These are phyloP conservation scores for Drosophila leonis DNA, from an alignment of 2,888 invertebrate species.

Conservation along the genomic window DNA sequence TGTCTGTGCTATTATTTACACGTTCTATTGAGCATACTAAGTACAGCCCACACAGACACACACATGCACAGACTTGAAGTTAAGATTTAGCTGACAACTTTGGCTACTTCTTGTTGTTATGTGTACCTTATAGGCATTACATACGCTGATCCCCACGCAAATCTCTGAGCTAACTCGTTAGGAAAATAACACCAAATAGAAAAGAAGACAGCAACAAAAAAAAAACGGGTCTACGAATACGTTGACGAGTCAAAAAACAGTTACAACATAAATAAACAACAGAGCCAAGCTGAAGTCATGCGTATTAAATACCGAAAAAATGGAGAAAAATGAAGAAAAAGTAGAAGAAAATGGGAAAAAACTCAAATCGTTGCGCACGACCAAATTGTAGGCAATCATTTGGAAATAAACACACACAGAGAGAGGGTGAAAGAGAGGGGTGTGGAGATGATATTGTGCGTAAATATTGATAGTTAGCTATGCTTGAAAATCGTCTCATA, in stretches of 20 bases:
- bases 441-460: slow-evolving; percentile 13
- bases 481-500: slow-evolving; percentile 36
- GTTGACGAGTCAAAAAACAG: slow-evolving; percentile 55
- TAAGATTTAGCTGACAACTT: slow-evolving; percentile 40
- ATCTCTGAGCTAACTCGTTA: slow-evolving; percentile 43
- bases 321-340: slow-evolving; percentile 25
- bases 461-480: slow-evolving; percentile 61
- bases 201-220: slow-evolving; percentile 8
- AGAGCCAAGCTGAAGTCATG: slow-evolving; percentile 64
- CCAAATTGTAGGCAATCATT: slow-evolving; percentile 76
- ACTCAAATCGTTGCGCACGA: slow-evolving; percentile 75
- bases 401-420: slow-evolving; percentile 58
- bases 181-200: slow-evolving; percentile 36
- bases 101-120: slow-evolving; percentile 8
- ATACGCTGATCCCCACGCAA: slow-evolving; percentile 43
- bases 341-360: slow-evolving; percentile 33
- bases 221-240: slow-evolving; percentile 50
- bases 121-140: slow-evolving; percentile 25
- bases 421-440: neutral
- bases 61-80: neutral
- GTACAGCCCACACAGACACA: slow-evolving; percentile 34
- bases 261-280: slow-evolving; percentile 66
- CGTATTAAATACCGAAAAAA: slow-evolving; percentile 70
- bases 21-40: slow-evolving; percentile 27
- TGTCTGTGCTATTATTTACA: slow-evolving; percentile 21